Percentiles rank a stretch among this genome's conserved stretches.
Conservation (phyloP, 2,888 invertebrate genomes). For the Brachyptera putata region DNA sequence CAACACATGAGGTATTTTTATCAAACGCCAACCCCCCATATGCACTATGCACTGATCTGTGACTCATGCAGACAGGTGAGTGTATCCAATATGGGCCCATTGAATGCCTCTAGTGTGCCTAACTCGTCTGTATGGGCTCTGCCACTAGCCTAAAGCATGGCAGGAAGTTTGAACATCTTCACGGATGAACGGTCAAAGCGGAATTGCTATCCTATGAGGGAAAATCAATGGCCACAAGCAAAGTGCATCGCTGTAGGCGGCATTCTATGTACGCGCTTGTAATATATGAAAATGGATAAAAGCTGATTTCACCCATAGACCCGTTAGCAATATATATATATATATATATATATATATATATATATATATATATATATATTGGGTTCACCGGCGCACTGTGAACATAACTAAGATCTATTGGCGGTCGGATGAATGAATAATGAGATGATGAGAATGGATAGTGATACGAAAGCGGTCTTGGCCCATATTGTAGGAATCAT, state of each 20-base stretch:
- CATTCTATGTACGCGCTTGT: slow-evolving; percentile 1
- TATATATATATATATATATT: neutral
- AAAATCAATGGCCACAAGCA: slow-evolving; percentile 8
- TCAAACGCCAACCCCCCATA: neutral
- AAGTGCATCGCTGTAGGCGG: neutral
- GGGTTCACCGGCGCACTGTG: neutral
- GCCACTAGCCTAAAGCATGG: too few species aligned
- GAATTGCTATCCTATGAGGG: neutral
- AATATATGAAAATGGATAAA: slow-evolving; percentile 17
- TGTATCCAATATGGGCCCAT: too few species aligned
- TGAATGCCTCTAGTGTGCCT: too few species aligned
- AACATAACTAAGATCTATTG: neutral
- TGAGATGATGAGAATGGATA: too few species aligned
- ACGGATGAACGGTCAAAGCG: slow-evolving; percentile 16
- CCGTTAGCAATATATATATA: too few species aligned
- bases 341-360: neutral
- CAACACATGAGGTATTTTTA: too few species aligned
- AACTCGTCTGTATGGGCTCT: too few species aligned
- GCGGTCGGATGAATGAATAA: neutral
- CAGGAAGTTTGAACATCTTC: neutral
- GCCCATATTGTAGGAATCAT: neutral
- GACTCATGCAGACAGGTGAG: too few species aligned
- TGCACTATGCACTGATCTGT: too few species aligned
- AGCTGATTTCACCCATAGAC: too few species aligned
- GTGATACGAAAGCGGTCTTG: neutral